Evolutionary conservation across 2,797 vertebrate species (phyloP), one percentile per base, ranked within the genome.

Genomic region (Coccyzus lansbergi): DNA sequence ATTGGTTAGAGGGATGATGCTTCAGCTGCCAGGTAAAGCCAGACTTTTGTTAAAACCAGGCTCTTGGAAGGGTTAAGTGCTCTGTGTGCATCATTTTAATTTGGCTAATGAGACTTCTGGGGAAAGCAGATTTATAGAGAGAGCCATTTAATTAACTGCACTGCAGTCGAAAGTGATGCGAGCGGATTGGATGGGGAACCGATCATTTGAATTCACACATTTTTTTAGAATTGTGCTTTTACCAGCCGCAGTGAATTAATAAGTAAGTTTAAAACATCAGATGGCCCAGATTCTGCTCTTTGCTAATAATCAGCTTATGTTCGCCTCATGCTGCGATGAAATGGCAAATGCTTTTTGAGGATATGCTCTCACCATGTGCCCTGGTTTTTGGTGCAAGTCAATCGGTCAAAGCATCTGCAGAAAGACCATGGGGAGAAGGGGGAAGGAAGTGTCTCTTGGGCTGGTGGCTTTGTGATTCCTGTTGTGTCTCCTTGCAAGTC

Each of bases 71-170:
- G 86, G 64, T 85, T 94, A 86, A 95, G 60, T 56, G 75, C 86
- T 93, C 63, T 84, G 2, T 74, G 31, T 59, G 90, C 88, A 79
- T 92, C 75, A 40, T 55, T 78, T 95, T 95, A 88, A 92, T 96
- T 97, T 91, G 87, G 81, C 80, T 95, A 94, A 95, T 86, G 94
- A 86, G 91, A 64, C 89, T 96, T 91, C 81, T 88, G 80, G 86
- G 91, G 91, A 94, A 94, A 93, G 88, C 85, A 80, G 92, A 77
- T 95, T 92, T 79, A 67, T 69, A 78, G 90, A 20, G 72, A 88
- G 89, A 94, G 44, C 55, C 87, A 34, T 86, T 95, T 95, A 95
- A 96, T 95, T 91, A 94, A 95, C 53, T 64, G 94, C 78, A 17
- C 86, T 49, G 88, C 88, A 67, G 90, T 38, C 60, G 88, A 21